Conservation (phyloP, 2,888 invertebrate genomes). For the Creontiades dilutus region DNA sequence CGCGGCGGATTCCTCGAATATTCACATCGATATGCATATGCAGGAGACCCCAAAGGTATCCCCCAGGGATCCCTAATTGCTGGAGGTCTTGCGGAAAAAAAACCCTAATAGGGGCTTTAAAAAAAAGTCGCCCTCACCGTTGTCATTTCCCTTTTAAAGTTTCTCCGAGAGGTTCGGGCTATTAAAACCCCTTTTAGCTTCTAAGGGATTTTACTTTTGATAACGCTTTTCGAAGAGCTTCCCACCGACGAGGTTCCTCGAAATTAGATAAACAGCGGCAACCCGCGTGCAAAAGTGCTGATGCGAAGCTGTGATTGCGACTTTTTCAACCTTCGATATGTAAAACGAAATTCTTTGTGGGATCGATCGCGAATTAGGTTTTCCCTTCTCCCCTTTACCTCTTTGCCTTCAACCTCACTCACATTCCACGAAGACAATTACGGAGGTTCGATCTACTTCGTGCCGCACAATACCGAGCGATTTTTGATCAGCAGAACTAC, state of each 20-base stretch:
- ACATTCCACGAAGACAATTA: too few relatives aligned
- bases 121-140: not conserved
- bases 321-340: not conserved
- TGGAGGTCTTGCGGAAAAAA: not conserved
- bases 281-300: slow-evolving; percentile 9
- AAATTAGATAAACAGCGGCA: slow-evolving; percentile 23
- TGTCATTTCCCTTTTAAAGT: slow-evolving; percentile 38
- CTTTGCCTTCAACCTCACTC: too few relatives aligned
- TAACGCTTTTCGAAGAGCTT: slow-evolving; percentile 24
- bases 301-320: not conserved
- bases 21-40: slow-evolving; percentile 37
- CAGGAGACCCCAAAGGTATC: not conserved
- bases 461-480: too few relatives aligned
- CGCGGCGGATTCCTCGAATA: not conserved
- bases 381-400: too few relatives aligned
- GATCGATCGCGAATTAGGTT: not conserved
- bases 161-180: not conserved
- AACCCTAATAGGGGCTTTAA: slow-evolving; percentile 12
- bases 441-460: too few relatives aligned
- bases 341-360: not conserved
- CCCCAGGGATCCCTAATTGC: slow-evolving; percentile 4
- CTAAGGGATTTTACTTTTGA: not conserved
- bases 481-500: too few relatives aligned
- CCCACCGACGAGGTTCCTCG: not conserved
- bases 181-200: slow-evolving; percentile 21